phyloP scores from a whole-genome alignment of 1,140 invertebrate species.

The Vanessa tameamea region DNA sequence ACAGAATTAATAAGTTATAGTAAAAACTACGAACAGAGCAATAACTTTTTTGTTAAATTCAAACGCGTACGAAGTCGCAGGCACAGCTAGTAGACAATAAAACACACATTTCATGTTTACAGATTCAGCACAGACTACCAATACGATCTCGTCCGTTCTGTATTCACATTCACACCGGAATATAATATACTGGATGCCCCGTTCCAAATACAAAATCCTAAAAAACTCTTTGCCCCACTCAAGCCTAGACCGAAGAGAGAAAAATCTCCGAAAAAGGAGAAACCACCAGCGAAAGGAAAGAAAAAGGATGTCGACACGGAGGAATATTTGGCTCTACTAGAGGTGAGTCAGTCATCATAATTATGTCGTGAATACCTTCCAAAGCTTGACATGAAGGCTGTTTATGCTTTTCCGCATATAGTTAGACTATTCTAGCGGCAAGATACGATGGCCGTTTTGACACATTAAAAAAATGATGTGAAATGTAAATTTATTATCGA shows the following conservation, averaged over 20 bases:
- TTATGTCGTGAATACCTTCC: not conserved
- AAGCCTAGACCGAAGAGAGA: slow-evolving; percentile 54
- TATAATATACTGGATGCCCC: slow-evolving; percentile 59
- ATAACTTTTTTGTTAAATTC: too few relatives aligned
- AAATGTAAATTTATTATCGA: too few relatives aligned
- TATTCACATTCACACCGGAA: slow-evolving; percentile 64
- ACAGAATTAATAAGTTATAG: too few relatives aligned
- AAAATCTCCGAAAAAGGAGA: slow-evolving; percentile 55
- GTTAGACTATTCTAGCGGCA: too few relatives aligned
- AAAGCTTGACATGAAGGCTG: too few relatives aligned
- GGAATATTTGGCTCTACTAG: slow-evolving; percentile 63
- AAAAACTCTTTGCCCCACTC: slow-evolving; percentile 50
- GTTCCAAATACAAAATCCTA: slow-evolving; percentile 56
- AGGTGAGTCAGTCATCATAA: slow-evolving; percentile 35
- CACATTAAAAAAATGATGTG: too few relatives aligned
- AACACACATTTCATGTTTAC: not conserved
- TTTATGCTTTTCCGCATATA: too few relatives aligned
- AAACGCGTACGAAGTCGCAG: too few relatives aligned
- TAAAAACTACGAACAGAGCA: too few relatives aligned
- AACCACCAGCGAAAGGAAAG: slow-evolving; percentile 47
- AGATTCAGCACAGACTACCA: slow-evolving; percentile 74
- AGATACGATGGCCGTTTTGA: too few relatives aligned
- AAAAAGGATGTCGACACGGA: slow-evolving; percentile 61
- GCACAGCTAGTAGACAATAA: too few relatives aligned
- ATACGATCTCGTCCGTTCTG: slow-evolving; percentile 61